Conservation (phyloP, 2,888 invertebrate genomes). For the Nyleta sp. region DNA sequence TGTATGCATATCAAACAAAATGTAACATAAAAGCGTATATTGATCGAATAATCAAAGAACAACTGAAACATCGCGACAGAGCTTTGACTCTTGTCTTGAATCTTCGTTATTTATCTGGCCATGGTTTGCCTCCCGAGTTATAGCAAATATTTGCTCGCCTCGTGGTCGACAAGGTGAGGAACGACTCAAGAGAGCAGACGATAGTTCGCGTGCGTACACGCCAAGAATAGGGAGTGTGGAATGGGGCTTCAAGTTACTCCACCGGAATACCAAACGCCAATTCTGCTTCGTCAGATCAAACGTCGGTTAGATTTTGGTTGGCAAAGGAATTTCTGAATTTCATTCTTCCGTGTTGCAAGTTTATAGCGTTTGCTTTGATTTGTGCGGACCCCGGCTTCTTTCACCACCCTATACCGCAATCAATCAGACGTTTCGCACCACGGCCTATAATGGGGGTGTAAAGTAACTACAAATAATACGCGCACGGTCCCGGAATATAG, state of each 20-base stretch:
- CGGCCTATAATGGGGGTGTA: constrained; percentile 42
- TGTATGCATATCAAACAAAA: constrained; percentile 58
- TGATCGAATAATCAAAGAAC: constrained; percentile 67
- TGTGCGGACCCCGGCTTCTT: constrained; percentile 7
- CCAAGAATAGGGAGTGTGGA: constrained; percentile 71
- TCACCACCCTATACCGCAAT: constrained; percentile 18
- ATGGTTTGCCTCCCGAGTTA: constrained; percentile 71
- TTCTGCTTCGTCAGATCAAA: constrained; percentile 74
- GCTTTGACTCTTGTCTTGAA: constrained; percentile 66
- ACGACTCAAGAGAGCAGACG: constrained; percentile 71
- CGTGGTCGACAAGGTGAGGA: constrained; percentile 73
- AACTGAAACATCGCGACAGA: constrained; percentile 62
- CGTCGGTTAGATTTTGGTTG: constrained; percentile 72
- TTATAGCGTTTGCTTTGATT: constrained; percentile 58
- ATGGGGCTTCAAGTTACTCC: constrained; percentile 71
- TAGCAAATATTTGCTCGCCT: constrained; percentile 78
- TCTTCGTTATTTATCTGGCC: constrained; percentile 73
- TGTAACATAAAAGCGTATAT: constrained; percentile 57
- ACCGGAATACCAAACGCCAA: constrained; percentile 77
- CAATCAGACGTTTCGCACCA: constrained; percentile 42
- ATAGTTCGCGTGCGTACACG: constrained; percentile 75
- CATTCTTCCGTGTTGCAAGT: constrained; percentile 58
- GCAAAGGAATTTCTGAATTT: constrained; percentile 70
- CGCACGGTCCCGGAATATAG: constrained; percentile 17
- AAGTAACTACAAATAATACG: constrained; percentile 56